These are phyloP conservation scores for Echinometra lucunter DNA, from an alignment of 53 echinoderm and acorn worm species.

Conservation along the genomic window DNA sequence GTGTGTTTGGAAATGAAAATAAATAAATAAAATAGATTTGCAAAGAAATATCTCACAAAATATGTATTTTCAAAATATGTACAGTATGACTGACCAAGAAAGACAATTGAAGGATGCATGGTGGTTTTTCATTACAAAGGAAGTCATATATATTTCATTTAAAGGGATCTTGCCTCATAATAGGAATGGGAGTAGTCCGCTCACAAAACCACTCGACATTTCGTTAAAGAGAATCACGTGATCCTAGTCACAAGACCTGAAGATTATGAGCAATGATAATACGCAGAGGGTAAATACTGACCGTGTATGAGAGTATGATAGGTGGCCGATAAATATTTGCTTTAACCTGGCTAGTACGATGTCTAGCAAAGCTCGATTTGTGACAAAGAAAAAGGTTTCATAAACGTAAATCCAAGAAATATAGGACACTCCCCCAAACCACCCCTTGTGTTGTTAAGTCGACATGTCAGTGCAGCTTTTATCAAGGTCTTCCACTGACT, in stretches of 20 bases:
- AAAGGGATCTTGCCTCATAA: neutral
- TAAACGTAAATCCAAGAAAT: neutral
- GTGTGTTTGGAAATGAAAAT: no score
- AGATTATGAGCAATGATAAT: neutral
- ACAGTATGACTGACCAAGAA: no score
- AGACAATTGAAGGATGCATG: no score
- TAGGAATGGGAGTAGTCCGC: no score
- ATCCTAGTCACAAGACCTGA: neutral
- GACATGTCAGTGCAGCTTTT: no score
- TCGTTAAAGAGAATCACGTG: neutral
- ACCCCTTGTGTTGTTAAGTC: neutral
- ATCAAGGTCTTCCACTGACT: no score
- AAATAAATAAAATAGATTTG: no score
- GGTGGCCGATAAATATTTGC: neutral
- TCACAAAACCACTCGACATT: no score
- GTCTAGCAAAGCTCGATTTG: neutral
- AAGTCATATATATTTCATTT: neutral
- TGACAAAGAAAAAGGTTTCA: neutral
- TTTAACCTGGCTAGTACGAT: neutral
- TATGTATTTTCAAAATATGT: no score
- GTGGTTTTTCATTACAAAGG: neutral
- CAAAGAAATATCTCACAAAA: no score
- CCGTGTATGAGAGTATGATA: neutral
- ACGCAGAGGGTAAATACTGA: neutral
- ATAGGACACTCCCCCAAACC: neutral